Base-by-base conservation (phyloP, 2,888 invertebrate species). In the Liodrosophila aerea region DNA sequence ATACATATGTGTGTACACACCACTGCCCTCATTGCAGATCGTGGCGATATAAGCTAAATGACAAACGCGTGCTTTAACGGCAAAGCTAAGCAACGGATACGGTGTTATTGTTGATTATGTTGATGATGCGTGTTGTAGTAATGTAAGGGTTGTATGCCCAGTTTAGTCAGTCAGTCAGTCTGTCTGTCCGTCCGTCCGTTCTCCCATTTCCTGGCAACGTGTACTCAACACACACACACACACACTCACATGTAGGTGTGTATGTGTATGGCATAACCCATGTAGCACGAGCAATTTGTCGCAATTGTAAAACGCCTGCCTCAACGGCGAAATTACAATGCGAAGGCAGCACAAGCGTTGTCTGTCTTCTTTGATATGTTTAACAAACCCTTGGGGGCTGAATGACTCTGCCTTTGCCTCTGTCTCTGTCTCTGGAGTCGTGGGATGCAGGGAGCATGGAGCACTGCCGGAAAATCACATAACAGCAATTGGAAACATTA, bases 281-380 rank as follows among this genome's bases (percentile, higher is more conserved):
- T 22, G 22, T 22, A 74, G 82, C 80, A 81, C 87, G 85, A 87
- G 78, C 87, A 88, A 88, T 88, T 88, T 88, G 87, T 87, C 83
- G 80, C 85, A 83, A 82, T 82, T 86, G 85, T 78, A 68, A 61
- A 49, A 66, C 62, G 56, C 44, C 58, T 45, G 18, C 40, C 22
- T 34, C 27, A 22, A 22, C 22, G 22, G 22, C 22, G 22, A 22
- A 18, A 33, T 7, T 12, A 15, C 7, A 34, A 18, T 7, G 29
- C 27, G 4, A 41, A 52, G 30, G 12, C 15, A 39, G 37, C 18
- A 18, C 5, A 12, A 31, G 37, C 18, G 22, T 34, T 9, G 44
- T 34, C 65, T 18, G 71, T 43, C 65, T 61, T 64, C 67, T 72
- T 67, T 76, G 84, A 76, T 64, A 67, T 63, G 81, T 80, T 83